These are phyloP conservation scores for Anoplius nigerrimus DNA, from an alignment of 2,888 invertebrate species.

Conservation along the genomic window DNA sequence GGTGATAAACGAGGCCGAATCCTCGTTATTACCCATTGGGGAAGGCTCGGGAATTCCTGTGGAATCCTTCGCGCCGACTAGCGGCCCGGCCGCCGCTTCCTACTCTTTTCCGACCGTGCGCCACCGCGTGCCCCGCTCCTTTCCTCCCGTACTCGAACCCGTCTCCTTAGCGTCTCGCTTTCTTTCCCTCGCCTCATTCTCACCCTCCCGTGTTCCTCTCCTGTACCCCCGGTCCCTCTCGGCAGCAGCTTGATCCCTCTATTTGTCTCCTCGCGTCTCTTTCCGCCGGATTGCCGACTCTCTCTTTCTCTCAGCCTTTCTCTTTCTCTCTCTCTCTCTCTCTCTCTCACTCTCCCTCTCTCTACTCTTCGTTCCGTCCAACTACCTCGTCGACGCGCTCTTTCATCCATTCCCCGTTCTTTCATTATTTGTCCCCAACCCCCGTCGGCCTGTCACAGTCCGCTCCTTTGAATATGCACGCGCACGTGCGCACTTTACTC, in stretches of 20 bases:
- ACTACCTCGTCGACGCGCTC: background rate
- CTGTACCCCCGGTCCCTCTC: background rate
- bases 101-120: conserved; percentile 21
- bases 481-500: background rate
- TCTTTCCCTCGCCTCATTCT: background rate
- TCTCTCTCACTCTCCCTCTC: conserved; percentile 26
- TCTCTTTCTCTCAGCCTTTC: background rate
- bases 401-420: background rate
- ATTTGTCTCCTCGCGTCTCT: background rate
- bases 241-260: background rate
- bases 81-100: conserved; percentile 20
- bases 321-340: background rate
- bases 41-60: conserved; percentile 54
- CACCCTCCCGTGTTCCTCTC: background rate
- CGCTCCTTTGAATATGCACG: background rate
- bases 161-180: background rate
- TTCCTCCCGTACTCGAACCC: background rate
- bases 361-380: background rate
- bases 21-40: conserved; percentile 67
- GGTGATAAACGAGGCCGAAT: conserved; percentile 73
- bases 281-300: background rate
- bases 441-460: no score
- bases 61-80: conserved; percentile 43
- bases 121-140: conserved; percentile 8
- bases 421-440: no score